Base-by-base conservation (phyloP, 30 jellyfish, hydroid and myxozoan genomes). In the Cassiopea xamachana region DNA sequence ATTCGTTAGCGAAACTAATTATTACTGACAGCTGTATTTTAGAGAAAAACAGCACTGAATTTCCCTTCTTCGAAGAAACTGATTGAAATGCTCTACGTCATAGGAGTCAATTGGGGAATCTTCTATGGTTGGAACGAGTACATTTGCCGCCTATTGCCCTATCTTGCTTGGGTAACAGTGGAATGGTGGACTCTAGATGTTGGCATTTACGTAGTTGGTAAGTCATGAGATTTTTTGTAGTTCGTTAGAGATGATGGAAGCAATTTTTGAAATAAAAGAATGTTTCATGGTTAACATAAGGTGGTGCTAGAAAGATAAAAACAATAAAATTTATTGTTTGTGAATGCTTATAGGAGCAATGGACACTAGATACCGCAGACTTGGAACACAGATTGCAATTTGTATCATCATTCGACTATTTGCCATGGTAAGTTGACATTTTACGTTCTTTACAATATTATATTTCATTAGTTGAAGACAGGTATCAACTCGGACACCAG, bases 111-210 rank as follows among this genome's bases (percentile, higher is more conserved):
- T 51, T 87, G 94, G 94, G 50, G 84, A 17, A 69, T 78, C 27
- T 74, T 87, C 7, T 86, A 73, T n/a, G 94, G 68, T 17, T 87
- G 94, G 94, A 84, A 80, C 8, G 44, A 44, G 5, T 68, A 74
- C 17, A 16, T 82, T 2, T 39, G 75, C 80, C 59, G 78, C 50
- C 64, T 64, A 39, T 69, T 87, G 13, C 94, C 94, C 18, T 58
- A 75, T 51, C 17, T 87, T 9, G 60, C 78, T 17, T 87, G 89
- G 89, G 60, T 87, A 46, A 58, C 77, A 7, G 89, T 77, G 45
- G 94, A 87, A 75, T 87, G 94, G 94, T 87, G 89, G 94, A 87
- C 94, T 9, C 76, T 87, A 73, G 94, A 87, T 69, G 84, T 80
- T 14, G 94, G 94, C 19, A 87, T 87, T 43, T 75, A 44, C 14